These are phyloP conservation scores for Nezara viridula DNA, from an alignment of 2,888 invertebrate species.

Conservation along the genomic window DNA sequence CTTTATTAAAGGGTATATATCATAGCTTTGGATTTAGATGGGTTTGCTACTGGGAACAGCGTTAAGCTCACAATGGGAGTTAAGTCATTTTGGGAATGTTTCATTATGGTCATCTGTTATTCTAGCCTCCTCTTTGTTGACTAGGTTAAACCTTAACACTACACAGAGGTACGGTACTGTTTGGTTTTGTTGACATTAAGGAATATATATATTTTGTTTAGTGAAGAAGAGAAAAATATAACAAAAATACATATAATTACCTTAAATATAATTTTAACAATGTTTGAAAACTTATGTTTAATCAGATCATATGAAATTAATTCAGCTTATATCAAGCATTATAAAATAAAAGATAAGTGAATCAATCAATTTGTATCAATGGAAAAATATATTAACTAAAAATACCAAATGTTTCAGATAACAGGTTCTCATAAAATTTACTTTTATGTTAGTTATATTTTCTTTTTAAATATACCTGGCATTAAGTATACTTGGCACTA, in stretches of 20 bases:
- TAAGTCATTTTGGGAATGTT: slow-evolving; percentile 28
- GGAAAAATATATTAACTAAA: not conserved
- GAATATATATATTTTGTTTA: not conserved
- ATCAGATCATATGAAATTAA: not conserved
- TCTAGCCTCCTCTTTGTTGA: slow-evolving; percentile 25
- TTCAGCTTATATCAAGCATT: not conserved
- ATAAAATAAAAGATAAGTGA: not conserved
- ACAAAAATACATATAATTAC: not conserved
- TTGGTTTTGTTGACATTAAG: not conserved
- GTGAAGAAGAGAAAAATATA: not conserved
- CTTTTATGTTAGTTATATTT: no score
- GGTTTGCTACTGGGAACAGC: slow-evolving; percentile 30
- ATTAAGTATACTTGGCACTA: not conserved
- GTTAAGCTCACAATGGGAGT: slow-evolving; percentile 29
- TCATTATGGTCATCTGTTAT: slow-evolving; percentile 6
- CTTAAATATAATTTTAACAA: not conserved
- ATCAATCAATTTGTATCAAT: not conserved
- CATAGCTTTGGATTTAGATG: not conserved
- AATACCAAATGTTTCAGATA: no score
- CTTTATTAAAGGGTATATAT: slow-evolving; percentile 7
- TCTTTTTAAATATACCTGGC: no score
- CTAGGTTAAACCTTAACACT: slow-evolving; percentile 21
- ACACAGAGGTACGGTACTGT: not conserved
- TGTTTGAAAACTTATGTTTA: not conserved
- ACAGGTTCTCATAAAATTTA: no score